Evolutionary conservation across 1,140 invertebrate species (phyloP).

Genomic region (Danaus plexippus): DNA sequence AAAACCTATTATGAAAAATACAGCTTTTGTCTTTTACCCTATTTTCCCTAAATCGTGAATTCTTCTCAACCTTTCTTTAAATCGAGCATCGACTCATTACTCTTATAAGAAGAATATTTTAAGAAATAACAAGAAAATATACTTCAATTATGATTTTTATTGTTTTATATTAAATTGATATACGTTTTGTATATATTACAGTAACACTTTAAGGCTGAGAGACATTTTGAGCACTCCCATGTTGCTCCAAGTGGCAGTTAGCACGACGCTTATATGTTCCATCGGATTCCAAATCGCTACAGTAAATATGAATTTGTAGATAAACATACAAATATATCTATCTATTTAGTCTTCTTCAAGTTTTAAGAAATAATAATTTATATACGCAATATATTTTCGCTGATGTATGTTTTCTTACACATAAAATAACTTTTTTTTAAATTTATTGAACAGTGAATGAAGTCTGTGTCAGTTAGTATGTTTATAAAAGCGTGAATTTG

Average conservation of each 20-base stretch:
- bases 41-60: too few species aligned
- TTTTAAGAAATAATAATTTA: too few species aligned
- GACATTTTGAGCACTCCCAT: constrained; percentile 42
- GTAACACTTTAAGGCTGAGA: constrained; percentile 36
- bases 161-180: neutral
- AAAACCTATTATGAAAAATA: too few species aligned
- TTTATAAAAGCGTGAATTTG: too few species aligned
- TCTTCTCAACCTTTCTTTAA: too few species aligned
- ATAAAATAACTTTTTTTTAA: too few species aligned
- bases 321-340: neutral
- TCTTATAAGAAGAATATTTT: neutral
- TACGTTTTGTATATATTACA: constrained; percentile 22
- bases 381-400: too few species aligned
- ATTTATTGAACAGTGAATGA: too few species aligned
- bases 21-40: too few species aligned
- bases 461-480: too few species aligned
- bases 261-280: constrained; percentile 47
- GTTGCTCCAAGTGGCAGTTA: constrained; percentile 44
- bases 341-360: neutral
- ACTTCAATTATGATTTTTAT: neutral
- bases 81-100: neutral
- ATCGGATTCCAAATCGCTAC: constrained; percentile 46
- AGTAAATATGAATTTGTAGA: constrained; percentile 25
- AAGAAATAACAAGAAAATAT: neutral
- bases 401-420: too few species aligned